A percentile compares a stretch with the other conserved stretches of the same genome.
Evolutionary conservation across 2,888 invertebrate species (phyloP).

Genomic region (Cataglyphis cursor): DNA sequence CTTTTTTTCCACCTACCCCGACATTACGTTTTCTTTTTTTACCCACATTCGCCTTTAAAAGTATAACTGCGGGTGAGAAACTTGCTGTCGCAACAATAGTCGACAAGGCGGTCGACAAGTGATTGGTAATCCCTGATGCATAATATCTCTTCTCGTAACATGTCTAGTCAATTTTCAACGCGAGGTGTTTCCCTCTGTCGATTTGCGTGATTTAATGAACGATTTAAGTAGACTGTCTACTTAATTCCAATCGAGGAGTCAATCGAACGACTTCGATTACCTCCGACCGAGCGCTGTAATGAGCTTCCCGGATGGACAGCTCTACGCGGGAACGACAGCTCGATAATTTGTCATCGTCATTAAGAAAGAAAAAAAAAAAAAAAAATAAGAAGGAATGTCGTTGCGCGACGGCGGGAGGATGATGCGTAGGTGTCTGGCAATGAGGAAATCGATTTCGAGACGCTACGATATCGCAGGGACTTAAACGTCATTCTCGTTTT

Average conservation of each 20-base stretch:
- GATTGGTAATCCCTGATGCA: not conserved
- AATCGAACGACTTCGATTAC: conserved; percentile 44
- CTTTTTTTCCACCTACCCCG: not conserved
- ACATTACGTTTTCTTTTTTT: conserved; percentile 1
- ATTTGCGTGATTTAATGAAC: conserved; percentile 40
- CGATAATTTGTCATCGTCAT: conserved; percentile 32
- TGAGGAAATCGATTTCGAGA: conserved; percentile 36
- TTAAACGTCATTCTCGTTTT: conserved; percentile 8
- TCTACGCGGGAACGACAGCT: not conserved
- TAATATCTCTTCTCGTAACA: not conserved
- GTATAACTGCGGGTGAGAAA: conserved; percentile 23
- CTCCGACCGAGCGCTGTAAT: conserved; percentile 32
- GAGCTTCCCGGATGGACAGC: conserved; percentile 33
- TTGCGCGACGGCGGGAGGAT: not conserved
- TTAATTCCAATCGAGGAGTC: conserved; percentile 36
- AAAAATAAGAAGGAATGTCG: conserved; percentile 35
- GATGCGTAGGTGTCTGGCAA: conserved; percentile 39
- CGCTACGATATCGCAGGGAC: conserved; percentile 5
- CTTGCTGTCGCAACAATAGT: conserved; percentile 25
- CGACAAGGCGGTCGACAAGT: not conserved
- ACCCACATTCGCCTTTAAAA: not conserved
- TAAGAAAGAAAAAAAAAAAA: not conserved
- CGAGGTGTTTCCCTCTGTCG: conserved; percentile 10
- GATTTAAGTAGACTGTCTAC: conserved; percentile 17
- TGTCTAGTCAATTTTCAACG: conserved; percentile 15